Evolutionary conservation across 2,797 vertebrate genomes (phyloP), one percentile per base, ranked within the genome.

Genomic region (Oreonectes daqikongensis): DNA sequence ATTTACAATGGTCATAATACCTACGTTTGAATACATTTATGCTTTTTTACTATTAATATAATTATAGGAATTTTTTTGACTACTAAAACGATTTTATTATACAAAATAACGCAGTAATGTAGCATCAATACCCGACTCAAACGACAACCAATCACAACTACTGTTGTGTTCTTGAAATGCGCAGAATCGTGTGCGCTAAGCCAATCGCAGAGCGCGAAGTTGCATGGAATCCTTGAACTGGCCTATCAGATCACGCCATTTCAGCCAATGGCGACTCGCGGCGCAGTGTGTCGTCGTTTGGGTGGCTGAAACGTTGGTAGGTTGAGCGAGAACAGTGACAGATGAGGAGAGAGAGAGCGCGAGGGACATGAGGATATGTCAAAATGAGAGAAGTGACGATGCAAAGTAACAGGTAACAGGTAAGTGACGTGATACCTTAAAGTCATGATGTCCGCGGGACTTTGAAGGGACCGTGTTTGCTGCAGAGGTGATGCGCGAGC

Each of bases 381-480:
- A 89, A 88, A 83, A 91, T 93, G 90, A 88, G 84, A 63, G 85
- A 73, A 69, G 85, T 46, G 71, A 55, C 70, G 55, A 63, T 72
- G 75, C 86, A 75, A 84, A 79, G 83, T 71, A 82, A 86, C 81
- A 75, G 88, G 83, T 71, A 82, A 86, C 81, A 75, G 88, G 92
- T 93, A 86, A 80, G 89, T 86, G 42, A 10, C 8, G 20, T 32
- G 15, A 44, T 22, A 7, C 3, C 42, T 1, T 5, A 2, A 35
- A 44, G 15, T 38, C 46, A 10, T 12, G 38, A 32, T 55, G 28
- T 3, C 24, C 42, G 17, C 17, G 48, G 7, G 38, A 50, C 20
- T 60, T 61, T 32, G 38, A 32, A 67, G 24, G 50, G 14, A 28
- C 32, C 12, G 35, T 52, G 32, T 24, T 11, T 75, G 50, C 48